Conservation (phyloP, 2,113 vertebrate genomes). For the Plotosus lineatus region DNA sequence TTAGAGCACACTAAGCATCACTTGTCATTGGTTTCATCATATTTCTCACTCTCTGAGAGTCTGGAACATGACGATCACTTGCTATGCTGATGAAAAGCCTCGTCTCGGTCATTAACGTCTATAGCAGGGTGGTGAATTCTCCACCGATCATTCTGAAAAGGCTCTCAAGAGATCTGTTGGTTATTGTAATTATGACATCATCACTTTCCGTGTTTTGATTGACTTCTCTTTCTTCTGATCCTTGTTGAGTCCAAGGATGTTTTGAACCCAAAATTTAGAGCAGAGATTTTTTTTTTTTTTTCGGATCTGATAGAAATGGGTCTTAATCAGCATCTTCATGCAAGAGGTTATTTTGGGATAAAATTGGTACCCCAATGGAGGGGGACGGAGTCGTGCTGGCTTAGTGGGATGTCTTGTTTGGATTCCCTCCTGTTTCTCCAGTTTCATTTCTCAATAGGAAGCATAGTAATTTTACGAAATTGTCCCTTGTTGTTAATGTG, state of each 20-base stretch:
- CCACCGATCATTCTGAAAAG: neutral
- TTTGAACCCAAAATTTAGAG: neutral
- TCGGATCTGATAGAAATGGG: neutral
- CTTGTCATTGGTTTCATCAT: slow-evolving; percentile 7
- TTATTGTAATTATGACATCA: neutral
- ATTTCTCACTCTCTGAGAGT: slow-evolving; percentile 29
- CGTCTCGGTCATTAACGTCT: neutral
- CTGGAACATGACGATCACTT: neutral
- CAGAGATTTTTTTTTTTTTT: neutral
- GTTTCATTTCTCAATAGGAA: neutral
- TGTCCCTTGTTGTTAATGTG: neutral
- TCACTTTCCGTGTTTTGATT: neutral
- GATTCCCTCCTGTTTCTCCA: neutral
- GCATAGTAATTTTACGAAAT: no score
- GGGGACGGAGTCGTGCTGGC: neutral
- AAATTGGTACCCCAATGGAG: neutral
- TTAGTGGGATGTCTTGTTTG: neutral
- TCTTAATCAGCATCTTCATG: neutral
- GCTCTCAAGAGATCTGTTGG: neutral
- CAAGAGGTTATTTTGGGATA: neutral
- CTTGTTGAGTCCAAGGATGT: neutral
- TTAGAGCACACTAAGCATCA: slow-evolving; percentile 19
- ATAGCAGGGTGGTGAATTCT: neutral
- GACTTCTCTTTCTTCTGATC: neutral
- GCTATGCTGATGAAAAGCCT: slow-evolving; percentile 1